These are phyloP conservation scores for Albula goreensis DNA, from an alignment of 2,113 vertebrate genomes.

Conservation along the genomic window DNA sequence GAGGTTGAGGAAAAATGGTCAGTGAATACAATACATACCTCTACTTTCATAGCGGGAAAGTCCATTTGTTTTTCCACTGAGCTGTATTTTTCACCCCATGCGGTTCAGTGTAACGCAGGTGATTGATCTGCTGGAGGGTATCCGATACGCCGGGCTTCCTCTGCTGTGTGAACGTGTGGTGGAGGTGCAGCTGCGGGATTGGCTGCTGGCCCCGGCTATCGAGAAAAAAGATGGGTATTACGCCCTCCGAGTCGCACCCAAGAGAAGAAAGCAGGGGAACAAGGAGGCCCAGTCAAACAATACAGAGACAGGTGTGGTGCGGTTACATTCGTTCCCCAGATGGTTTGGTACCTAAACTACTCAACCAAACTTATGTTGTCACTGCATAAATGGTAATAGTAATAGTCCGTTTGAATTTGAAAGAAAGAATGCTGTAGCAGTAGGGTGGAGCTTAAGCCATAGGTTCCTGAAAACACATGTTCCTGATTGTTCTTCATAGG, in stretches of 20 bases:
- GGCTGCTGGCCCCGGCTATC: slow-evolving; percentile 77
- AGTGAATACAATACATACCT: too few species aligned
- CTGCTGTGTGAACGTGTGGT: slow-evolving; percentile 80
- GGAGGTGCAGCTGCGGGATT: slow-evolving; percentile 79
- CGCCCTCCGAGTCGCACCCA: slow-evolving; percentile 55
- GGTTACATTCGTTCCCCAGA: background rate
- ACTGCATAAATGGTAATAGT: background rate
- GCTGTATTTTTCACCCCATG: background rate
- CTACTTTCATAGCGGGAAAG: too few species aligned
- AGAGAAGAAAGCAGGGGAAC: slow-evolving; percentile 42
- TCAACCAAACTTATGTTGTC: background rate
- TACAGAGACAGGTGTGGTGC: background rate
- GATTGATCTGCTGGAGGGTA: slow-evolving; percentile 79
- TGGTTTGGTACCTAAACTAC: background rate
- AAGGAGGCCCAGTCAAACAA: slow-evolving; percentile 52
- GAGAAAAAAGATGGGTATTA: slow-evolving; percentile 67
- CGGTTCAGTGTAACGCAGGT: slow-evolving; percentile 84
- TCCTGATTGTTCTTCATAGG: background rate
- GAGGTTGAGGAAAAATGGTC: too few species aligned
- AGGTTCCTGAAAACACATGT: background rate
- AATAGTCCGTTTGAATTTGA: background rate
- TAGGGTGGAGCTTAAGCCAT: background rate
- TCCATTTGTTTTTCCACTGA: too few species aligned
- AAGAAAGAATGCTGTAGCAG: background rate
- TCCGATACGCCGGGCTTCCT: slow-evolving; percentile 68